Conservation (phyloP, 2,113 vertebrate species). For the sheep (Ovis aries) region DNA sequence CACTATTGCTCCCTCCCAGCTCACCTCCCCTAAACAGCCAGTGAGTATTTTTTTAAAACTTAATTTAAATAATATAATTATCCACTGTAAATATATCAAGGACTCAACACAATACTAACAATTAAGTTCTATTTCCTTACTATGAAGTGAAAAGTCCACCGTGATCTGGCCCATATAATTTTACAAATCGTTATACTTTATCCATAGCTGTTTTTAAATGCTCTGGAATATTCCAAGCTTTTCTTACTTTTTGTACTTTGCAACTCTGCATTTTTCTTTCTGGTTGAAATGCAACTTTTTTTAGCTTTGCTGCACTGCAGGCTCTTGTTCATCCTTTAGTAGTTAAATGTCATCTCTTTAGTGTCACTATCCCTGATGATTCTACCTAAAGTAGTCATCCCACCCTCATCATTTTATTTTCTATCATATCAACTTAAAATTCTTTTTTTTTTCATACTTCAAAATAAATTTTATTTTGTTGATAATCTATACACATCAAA, state of each 20-base stretch:
- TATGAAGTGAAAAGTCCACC: not conserved
- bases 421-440: not conserved
- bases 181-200: not conserved
- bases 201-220: not conserved
- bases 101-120: not conserved
- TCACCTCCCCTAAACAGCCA: not conserved
- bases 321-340: not conserved
- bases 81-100: not conserved
- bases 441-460: not conserved
- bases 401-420: not conserved
- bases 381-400: not conserved
- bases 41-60: not conserved
- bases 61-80: not conserved
- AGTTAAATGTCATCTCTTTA: not conserved
- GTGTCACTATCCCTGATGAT: not conserved
- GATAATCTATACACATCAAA: not conserved
- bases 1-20: not conserved
- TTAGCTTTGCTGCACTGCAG: not conserved
- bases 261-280: not conserved
- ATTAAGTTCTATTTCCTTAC: not conserved
- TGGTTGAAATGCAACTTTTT: not conserved
- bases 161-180: not conserved
- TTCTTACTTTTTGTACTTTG: not conserved
- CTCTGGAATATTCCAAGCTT: not conserved
- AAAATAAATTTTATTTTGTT: slow-evolving; percentile 31